Evolutionary conservation across 2,113 vertebrate species (phyloP).

Genomic region (Myrmecophaga tridactyla): DNA sequence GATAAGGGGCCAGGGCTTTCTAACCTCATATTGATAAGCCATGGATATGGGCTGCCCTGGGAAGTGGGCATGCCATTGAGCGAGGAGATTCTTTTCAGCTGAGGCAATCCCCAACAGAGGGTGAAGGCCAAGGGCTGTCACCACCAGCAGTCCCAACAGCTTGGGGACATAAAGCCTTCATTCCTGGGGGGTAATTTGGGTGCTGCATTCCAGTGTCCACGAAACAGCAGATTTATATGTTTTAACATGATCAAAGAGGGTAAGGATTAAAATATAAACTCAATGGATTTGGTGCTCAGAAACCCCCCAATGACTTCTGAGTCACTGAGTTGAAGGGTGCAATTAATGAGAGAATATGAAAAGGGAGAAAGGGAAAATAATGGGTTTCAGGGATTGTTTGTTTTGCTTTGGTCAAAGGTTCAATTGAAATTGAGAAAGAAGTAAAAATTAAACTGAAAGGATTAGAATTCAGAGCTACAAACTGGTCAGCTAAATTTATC

Average conservation of each 20-base stretch:
- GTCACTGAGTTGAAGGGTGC: not conserved
- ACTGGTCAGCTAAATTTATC: not conserved
- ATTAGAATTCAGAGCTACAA: not conserved
- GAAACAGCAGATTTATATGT: not conserved
- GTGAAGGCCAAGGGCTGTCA: not conserved
- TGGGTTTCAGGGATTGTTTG: not conserved
- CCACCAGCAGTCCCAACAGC: not conserved
- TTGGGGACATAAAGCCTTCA: not conserved
- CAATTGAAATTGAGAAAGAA: constrained; percentile 7
- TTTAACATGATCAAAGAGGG: not conserved
- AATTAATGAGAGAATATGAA: not conserved
- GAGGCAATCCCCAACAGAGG: not conserved
- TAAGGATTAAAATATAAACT: not conserved
- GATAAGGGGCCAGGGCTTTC: not conserved
- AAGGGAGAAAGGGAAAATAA: not conserved
- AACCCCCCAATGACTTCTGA: not conserved
- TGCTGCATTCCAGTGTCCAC: not conserved
- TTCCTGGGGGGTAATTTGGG: not conserved
- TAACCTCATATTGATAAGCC: not conserved
- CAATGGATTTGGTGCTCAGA: not conserved
- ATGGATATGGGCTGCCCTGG: not conserved
- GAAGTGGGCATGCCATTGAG: not conserved
- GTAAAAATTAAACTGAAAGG: not conserved
- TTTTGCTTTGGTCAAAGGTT: not conserved
- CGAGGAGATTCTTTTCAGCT: not conserved